These are phyloP conservation scores for Gambusia yucatana DNA, from an alignment of 2,797 vertebrate species.

Conservation along the genomic window DNA sequence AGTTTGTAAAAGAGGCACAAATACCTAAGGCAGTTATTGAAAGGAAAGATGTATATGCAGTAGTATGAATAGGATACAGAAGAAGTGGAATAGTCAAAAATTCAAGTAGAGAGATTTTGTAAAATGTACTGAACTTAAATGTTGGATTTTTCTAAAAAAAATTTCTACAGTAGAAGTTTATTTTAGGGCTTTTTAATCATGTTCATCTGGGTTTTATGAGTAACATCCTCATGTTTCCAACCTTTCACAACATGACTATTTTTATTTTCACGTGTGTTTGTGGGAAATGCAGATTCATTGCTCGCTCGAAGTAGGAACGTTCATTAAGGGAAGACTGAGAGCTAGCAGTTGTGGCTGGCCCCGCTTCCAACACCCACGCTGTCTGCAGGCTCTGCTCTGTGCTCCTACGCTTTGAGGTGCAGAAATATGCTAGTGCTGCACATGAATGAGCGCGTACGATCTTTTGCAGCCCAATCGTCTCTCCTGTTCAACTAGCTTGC, in stretches of 20 bases:
- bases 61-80: background rate
- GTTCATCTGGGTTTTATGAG: background rate
- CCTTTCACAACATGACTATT: conserved; percentile 10
- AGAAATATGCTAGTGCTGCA: conserved; percentile 42
- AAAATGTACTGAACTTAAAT: background rate
- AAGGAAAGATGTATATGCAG: background rate
- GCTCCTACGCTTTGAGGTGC: conserved; percentile 48
- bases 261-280: conserved; percentile 17
- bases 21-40: background rate
- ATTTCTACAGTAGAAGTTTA: background rate
- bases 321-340: conserved; percentile 26
- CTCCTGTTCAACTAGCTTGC: conserved; percentile 23
- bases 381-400: conserved; percentile 60
- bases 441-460: conserved; percentile 66
- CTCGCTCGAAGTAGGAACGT: background rate
- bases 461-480: conserved; percentile 40
- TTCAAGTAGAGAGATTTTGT: background rate
- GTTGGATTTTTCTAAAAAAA: background rate
- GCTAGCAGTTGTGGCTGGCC: conserved; percentile 44
- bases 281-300: background rate
- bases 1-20: background rate
- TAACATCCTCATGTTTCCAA: conserved; percentile 5
- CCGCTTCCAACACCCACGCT: conserved; percentile 61
- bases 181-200: background rate
- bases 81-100: background rate